Evolutionary conservation across 2,113 vertebrate species (phyloP), one percentile per base, ranked within the genome.

Genomic region (Petaurus breviceps): DNA sequence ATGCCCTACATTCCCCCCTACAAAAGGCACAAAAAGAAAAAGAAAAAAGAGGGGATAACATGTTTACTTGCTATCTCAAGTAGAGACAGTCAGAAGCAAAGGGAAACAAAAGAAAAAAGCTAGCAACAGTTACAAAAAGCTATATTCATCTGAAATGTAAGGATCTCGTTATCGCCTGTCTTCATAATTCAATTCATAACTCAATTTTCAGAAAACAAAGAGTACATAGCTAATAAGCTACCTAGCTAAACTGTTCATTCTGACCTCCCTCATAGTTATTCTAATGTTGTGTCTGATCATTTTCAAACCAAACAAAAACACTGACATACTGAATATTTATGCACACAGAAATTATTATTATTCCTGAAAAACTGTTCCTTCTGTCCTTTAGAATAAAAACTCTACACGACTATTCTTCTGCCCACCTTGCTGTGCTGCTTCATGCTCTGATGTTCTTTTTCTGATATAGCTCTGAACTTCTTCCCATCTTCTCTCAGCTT

Each of bases 401-500:
- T 51, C 89, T 14, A 77, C n/a, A n/a, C 47, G 49, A 92, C 11
- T 50, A 6, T 37, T 90, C 24, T 2, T 31, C 12, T 92, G 96
- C 97, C 0, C 97, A 99, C 99, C 99, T 99, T 99, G 99, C 19
- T 99, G 99, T 47, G 98, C 97, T 91, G 98, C 98, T 94, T 99
- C 99, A 0, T 99, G 99, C 77, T 99, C 99, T 3, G 99, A 96
- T 31, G 99, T 99, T 97, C 99, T 99, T 96, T 98, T 99, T 98
- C 99, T 99, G 96, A 99, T 98, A 94, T 99, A 99, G 95, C 99
- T 99, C 97, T 99, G 99, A 96, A 99, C 97, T 96, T 99, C 99
- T 96, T 99, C 99, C 99, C 99, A 99, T 89, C 99, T 98, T 50
- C 99, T 99, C 97, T 99, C 99, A 68, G 99, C 99, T 94, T 99